Percentiles rank a stretch among this genome's conserved stretches.
These are phyloP conservation scores for Oreochromis mossambicus DNA, from an alignment of 2,797 vertebrate genomes.

Conservation along the genomic window DNA sequence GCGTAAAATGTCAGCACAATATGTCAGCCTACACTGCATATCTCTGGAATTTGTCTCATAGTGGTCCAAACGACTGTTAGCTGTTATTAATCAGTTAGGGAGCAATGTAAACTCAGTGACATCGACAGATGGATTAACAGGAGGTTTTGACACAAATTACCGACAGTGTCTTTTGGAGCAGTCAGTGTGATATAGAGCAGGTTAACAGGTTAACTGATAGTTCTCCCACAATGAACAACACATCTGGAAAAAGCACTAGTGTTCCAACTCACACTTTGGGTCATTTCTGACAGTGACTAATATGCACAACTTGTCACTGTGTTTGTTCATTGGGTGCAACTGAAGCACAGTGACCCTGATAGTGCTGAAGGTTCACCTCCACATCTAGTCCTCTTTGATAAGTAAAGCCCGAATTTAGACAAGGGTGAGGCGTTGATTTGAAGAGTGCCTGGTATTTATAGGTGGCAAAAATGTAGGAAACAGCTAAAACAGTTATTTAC, in stretches of 20 bases:
- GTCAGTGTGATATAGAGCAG: conserved; percentile 25
- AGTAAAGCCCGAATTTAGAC: background rate
- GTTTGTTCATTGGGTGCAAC: background rate
- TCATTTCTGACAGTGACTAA: background rate
- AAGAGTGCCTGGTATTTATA: background rate
- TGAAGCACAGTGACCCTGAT: background rate
- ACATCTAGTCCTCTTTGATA: background rate
- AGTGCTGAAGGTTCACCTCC: background rate
- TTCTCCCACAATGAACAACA: background rate
- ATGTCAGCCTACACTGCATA: background rate
- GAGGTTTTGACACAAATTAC: conserved; percentile 9
- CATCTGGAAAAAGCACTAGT: conserved; percentile 22
- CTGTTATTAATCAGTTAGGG: conserved; percentile 11
- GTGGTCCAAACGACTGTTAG: background rate
- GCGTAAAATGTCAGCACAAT: background rate
- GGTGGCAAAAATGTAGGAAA: background rate
- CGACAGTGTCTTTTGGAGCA: conserved; percentile 12
- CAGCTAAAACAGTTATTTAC: background rate
- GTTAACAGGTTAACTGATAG: conserved; percentile 46
- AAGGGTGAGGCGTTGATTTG: conserved; percentile 7
- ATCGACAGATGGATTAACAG: conserved; percentile 22
- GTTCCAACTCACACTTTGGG: conserved; percentile 16
- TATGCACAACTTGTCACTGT: background rate
- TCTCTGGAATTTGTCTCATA: conserved; percentile 17
- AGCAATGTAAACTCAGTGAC: conserved; percentile 46